Evolutionary conservation across 1,140 invertebrate genomes (phyloP), one percentile per base, ranked within the genome.

Genomic region (Wiebesia pumilae): DNA sequence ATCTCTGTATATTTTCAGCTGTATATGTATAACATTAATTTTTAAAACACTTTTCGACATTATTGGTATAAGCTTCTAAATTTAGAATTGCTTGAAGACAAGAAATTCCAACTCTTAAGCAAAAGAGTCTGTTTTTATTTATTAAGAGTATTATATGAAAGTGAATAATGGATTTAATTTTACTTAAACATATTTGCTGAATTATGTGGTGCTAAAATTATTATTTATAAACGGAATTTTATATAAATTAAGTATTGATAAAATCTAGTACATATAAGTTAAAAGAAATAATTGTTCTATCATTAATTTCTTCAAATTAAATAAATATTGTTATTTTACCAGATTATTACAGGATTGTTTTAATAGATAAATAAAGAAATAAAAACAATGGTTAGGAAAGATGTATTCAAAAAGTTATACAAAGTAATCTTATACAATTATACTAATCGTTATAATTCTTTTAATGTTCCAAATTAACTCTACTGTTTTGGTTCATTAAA

Each of bases 131-230:
- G 14, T 27, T 24, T 62, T 62, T 47, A 47, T 47, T 47, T 47
- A 7, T 27, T 27, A 62, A 3, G 21, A 43, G n/a, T n/a, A 43
- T n/a, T 43, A 19, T 75, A 75, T 75, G 38, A 81, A 87, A 73
- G 77, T 81, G 24, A 62, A 71, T 54, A 75, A 62, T 87, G 75
- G 75, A 83, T 79, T 67, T 83, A 86, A 71, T 83, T 67, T 83
- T 71, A 21, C 71, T 71, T 30, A 65, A 51, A 51, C 35, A 40
- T 51, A 77, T 83, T 83, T 79, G 85, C 33, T 86, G 65, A 83
- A 79, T 79, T 82, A 80, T 62, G 71, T 79, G 86, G 86, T 87
- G 81, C 86, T 87, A 87, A 79, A 86, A 16, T 19, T 81, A 24
- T 78, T 84, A 78, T 78, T 78, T 84, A 47, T n/a, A 65, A 77